A percentile compares a stretch with the other conserved stretches of the same genome.
phyloP scores from a whole-genome alignment of 2,113 vertebrate genomes.

The Neopipo cinnamomea region DNA sequence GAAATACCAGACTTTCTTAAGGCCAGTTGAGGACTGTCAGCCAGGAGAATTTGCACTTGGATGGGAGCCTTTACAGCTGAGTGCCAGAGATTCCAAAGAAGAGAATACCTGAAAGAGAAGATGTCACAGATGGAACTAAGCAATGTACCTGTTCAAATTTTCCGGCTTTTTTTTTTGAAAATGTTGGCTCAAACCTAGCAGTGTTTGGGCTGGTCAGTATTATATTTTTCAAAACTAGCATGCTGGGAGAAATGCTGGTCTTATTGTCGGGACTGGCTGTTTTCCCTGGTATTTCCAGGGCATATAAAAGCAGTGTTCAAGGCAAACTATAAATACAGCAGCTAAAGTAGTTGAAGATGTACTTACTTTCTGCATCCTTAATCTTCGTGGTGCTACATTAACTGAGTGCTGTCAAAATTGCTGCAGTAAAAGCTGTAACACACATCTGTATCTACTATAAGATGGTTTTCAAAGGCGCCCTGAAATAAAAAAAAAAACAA shows the following conservation, averaged over 20 bases:
- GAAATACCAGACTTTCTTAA: not conserved
- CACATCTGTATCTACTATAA: not conserved
- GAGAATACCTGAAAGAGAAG: not conserved
- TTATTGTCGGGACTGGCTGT: not conserved
- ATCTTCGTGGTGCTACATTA: not conserved
- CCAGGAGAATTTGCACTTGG: not conserved
- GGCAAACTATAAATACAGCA: not conserved
- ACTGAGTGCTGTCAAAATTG: not conserved
- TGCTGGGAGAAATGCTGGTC: not conserved
- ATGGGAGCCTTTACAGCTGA: not conserved
- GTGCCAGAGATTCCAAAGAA: not conserved
- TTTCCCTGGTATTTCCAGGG: not conserved
- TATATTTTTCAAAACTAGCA: not conserved
- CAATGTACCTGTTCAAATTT: not conserved
- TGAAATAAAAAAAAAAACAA: not conserved
- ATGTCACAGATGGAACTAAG: not conserved
- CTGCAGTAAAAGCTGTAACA: not conserved
- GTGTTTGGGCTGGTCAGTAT: not conserved
- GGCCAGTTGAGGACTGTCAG: not conserved
- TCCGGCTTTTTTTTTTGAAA: not conserved
- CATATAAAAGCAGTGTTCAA: not conserved
- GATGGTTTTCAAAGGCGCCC: not conserved
- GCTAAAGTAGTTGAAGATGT: not conserved
- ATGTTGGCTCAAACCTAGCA: not conserved
- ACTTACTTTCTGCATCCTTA: not conserved